Conservation (phyloP, 2,888 invertebrate genomes). For the Papilio protenor region DNA sequence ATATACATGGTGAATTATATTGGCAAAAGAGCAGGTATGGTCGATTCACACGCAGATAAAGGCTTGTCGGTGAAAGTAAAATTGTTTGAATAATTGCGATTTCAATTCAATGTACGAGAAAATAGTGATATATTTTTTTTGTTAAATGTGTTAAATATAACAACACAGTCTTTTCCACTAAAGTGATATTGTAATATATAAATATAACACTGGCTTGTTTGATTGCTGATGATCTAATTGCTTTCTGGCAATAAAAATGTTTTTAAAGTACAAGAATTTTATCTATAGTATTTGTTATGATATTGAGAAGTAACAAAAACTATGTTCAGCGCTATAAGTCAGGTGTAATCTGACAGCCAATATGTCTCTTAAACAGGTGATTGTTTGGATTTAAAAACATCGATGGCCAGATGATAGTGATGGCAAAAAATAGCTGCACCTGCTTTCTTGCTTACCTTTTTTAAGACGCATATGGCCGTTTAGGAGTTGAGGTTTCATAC, state of each 20-base stretch:
- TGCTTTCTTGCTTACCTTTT: conserved; percentile 50
- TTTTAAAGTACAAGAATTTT: neutral
- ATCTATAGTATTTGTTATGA: conserved; percentile 7
- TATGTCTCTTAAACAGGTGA: conserved; percentile 37
- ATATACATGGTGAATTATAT: conserved; percentile 50
- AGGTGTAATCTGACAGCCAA: conserved; percentile 36
- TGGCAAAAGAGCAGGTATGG: conserved; percentile 61
- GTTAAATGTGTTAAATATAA: no score
- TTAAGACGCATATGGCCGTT: conserved; percentile 29
- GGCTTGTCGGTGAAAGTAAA: conserved; percentile 60
- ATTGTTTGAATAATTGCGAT: neutral
- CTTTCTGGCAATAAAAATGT: neutral
- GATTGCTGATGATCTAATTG: no score
- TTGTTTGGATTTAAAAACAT: conserved; percentile 38
- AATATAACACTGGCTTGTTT: no score
- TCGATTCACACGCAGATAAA: conserved; percentile 46
- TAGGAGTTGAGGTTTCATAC: conserved; percentile 10
- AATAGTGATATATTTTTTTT: no score
- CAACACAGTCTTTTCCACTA: no score
- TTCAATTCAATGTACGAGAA: neutral
- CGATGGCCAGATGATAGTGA: conserved; percentile 68
- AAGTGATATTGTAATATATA: no score
- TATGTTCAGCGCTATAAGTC: conserved; percentile 17
- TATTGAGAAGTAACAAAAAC: conserved; percentile 29
- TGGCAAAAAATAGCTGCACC: conserved; percentile 63